These are phyloP conservation scores for Capreolus pygargus DNA, from an alignment of 2,113 vertebrate species.

Conservation along the genomic window DNA sequence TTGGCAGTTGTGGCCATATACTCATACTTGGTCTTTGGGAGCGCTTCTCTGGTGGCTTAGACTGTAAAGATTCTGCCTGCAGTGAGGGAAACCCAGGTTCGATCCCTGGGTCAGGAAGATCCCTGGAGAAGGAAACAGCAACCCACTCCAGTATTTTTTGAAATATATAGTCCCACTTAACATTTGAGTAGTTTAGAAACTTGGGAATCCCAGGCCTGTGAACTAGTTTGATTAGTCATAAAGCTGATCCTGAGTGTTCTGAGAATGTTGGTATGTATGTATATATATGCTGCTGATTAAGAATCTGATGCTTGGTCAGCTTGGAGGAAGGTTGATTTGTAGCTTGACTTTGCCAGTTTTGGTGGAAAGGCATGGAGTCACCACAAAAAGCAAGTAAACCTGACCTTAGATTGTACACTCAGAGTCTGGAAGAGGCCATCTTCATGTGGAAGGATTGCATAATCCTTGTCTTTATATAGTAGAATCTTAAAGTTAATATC, in stretches of 20 bases:
- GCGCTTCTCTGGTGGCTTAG: not conserved
- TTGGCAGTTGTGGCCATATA: not conserved
- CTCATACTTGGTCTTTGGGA: not conserved
- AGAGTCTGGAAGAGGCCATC: not conserved
- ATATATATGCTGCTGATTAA: not conserved
- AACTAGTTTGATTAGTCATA: not conserved
- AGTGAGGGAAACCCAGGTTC: not conserved
- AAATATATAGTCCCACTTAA: not conserved
- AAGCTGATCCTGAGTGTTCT: not conserved
- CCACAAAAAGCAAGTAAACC: not conserved
- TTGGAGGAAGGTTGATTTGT: not conserved
- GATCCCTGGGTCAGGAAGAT: not conserved
- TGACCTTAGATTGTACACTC: not conserved
- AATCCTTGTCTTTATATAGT: constrained; percentile 19
- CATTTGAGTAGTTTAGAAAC: not conserved
- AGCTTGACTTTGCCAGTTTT: not conserved
- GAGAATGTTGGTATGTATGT: not conserved
- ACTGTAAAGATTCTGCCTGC: not conserved
- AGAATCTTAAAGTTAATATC: constrained; percentile 9
- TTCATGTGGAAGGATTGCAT: not conserved
- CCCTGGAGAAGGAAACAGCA: not conserved
- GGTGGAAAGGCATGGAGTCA: not conserved
- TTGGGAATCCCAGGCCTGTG: not conserved
- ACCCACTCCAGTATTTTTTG: not conserved
- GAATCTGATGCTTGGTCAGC: not conserved